phyloP scores from a whole-genome alignment of 2,888 invertebrate genomes.

The Branchellion lobata region DNA sequence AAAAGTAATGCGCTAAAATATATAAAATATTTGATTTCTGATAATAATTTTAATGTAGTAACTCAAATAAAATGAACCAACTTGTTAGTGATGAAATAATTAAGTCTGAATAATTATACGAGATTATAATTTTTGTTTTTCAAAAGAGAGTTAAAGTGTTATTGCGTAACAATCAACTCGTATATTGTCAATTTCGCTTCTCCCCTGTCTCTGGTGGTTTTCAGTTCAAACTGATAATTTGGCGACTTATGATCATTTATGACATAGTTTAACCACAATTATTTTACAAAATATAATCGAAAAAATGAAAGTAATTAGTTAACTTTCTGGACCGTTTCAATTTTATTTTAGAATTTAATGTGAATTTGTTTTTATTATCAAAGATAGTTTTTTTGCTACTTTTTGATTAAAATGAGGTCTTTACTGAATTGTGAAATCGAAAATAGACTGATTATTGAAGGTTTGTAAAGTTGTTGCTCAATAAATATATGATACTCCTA shows the following conservation, averaged over 20 bases:
- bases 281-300: neutral
- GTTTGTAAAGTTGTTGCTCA: neutral
- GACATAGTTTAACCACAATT: neutral
- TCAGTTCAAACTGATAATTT: neutral
- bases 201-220: neutral
- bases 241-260: neutral
- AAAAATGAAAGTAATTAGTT: neutral
- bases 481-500: neutral
- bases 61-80: too few relatives aligned
- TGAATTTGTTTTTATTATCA: neutral
- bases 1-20: neutral
- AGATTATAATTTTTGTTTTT: too few relatives aligned
- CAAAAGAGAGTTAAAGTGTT: neutral
- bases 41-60: neutral
- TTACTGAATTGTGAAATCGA: neutral
- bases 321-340: neutral
- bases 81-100: too few relatives aligned
- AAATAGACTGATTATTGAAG: neutral
- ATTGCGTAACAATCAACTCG: constrained; percentile 6
- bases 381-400: neutral
- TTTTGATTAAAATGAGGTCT: neutral
- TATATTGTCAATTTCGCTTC: constrained; percentile 13
- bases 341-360: neutral
- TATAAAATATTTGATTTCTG: neutral
- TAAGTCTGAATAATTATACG: neutral